Evolutionary conservation across 2,113 vertebrate species (phyloP).

Genomic region (Rhagologus leucostigma): DNA sequence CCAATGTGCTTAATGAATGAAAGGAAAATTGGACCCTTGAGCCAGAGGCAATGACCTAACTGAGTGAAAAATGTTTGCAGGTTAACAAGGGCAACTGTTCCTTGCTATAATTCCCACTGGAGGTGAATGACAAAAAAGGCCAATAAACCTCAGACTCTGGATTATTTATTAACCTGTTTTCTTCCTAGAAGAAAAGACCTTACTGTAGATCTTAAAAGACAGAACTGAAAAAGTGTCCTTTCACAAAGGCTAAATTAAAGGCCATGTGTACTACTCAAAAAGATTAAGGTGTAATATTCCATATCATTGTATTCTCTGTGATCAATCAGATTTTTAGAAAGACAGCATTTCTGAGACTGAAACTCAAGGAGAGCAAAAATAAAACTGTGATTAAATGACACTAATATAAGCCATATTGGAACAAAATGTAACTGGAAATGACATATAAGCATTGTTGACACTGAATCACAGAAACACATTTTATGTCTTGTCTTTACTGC

Average conservation of each 20-base stretch:
- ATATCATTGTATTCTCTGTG: neutral
- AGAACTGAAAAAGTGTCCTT: neutral
- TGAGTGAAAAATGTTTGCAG: conserved; percentile 92
- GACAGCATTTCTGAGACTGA: neutral
- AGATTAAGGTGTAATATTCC: neutral
- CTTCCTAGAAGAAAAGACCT: conserved; percentile 57
- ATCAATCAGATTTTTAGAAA: neutral
- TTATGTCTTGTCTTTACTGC: conserved; percentile 7
- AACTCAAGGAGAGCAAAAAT: neutral
- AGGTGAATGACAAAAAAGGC: conserved; percentile 79
- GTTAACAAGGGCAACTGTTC: conserved; percentile 85
- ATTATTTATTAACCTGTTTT: conserved; percentile 73
- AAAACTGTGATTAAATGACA: neutral
- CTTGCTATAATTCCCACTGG: conserved; percentile 75
- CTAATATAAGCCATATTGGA: conserved; percentile 10
- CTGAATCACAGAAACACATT: neutral
- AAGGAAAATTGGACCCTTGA: conserved; percentile 88
- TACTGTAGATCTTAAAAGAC: conserved; percentile 33
- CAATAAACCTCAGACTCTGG: conserved; percentile 71
- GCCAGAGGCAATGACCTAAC: conserved; percentile 84
- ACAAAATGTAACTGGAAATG: conserved; percentile 21
- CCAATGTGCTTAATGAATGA: conserved; percentile 91
- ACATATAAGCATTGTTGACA: neutral
- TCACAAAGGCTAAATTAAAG: neutral
- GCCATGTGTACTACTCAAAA: neutral